phyloP scores from a whole-genome alignment of 2,113 vertebrate genomes.

The Myiozetetes cayanensis region DNA sequence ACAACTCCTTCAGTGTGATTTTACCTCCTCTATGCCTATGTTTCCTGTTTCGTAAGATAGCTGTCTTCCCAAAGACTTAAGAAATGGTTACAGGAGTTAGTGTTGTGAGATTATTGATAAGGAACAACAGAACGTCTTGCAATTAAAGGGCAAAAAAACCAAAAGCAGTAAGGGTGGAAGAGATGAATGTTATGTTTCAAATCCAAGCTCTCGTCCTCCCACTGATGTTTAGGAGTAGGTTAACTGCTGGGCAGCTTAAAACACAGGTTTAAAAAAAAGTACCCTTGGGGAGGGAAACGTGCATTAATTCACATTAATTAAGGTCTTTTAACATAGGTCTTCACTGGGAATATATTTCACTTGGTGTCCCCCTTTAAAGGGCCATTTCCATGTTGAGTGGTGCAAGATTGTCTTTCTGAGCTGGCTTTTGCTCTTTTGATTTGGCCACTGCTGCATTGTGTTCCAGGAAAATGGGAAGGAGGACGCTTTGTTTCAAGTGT shows the following conservation, averaged over 20 bases:
- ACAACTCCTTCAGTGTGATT: background rate
- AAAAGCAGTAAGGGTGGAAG: background rate
- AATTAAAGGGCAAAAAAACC: rapidly evolving
- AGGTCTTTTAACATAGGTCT: background rate
- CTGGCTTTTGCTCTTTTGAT: background rate
- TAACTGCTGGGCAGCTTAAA: background rate
- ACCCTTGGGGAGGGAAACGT: background rate
- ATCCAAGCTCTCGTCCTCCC: background rate
- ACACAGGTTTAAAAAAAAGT: background rate
- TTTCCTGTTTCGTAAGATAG: background rate
- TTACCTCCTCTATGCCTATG: background rate
- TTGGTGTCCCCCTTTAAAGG: background rate
- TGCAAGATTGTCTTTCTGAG: background rate
- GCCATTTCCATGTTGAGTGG: background rate
- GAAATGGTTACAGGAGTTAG: background rate
- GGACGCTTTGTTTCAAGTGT: background rate
- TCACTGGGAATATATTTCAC: background rate
- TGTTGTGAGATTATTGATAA: background rate
- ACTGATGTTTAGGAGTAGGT: background rate
- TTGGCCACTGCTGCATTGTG: background rate
- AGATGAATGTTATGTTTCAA: background rate
- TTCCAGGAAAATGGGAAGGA: background rate
- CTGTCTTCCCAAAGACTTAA: background rate
- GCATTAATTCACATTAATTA: background rate
- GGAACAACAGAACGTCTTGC: no score